Conservation (phyloP, 1,140 invertebrate genomes). For the Drosophila nigrodunni region DNA sequence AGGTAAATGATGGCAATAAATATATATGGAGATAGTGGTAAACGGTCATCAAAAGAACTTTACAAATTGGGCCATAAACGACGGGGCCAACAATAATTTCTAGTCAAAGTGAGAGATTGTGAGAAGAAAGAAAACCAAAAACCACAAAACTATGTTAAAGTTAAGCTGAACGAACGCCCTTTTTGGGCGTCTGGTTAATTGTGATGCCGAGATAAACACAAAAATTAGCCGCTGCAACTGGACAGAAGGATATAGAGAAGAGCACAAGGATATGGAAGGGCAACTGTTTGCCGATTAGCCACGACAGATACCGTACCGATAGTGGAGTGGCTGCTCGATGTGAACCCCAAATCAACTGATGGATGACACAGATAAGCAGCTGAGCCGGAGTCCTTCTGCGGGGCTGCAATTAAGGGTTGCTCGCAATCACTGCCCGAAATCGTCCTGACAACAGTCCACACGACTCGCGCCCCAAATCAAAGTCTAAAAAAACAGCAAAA, state of each 20-base stretch:
- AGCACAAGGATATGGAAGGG: conserved; percentile 23
- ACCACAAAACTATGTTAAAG: conserved; percentile 44
- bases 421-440: conserved; percentile 52
- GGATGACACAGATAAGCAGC: conserved; percentile 71
- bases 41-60: conserved; percentile 57
- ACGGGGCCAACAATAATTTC: conserved; percentile 19
- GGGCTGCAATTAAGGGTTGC: conserved; percentile 77
- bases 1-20: conserved; percentile 46
- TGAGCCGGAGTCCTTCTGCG: conserved; percentile 53
- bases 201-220: conserved; percentile 66
- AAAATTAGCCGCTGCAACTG: conserved; percentile 47
- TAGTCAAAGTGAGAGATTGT: conserved; percentile 22
- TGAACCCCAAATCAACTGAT: conserved; percentile 68
- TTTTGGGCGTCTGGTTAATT: conserved; percentile 64
- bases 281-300: conserved; percentile 51
- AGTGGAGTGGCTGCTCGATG: conserved; percentile 45
- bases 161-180: conserved; percentile 67
- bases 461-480: conserved; percentile 75
- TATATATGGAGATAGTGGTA: conserved; percentile 42
- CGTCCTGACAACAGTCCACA: conserved; percentile 50
- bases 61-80: conserved; percentile 62
- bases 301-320: conserved; percentile 47
- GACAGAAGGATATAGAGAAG: conserved; percentile 13
- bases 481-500: conserved; percentile 4
- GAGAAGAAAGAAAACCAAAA: conserved; percentile 3